Percentiles rank a stretch among this genome's conserved stretches.
These are phyloP conservation scores for Microtus richardsoni DNA, from an alignment of 2,113 vertebrate genomes.

Conservation along the genomic window DNA sequence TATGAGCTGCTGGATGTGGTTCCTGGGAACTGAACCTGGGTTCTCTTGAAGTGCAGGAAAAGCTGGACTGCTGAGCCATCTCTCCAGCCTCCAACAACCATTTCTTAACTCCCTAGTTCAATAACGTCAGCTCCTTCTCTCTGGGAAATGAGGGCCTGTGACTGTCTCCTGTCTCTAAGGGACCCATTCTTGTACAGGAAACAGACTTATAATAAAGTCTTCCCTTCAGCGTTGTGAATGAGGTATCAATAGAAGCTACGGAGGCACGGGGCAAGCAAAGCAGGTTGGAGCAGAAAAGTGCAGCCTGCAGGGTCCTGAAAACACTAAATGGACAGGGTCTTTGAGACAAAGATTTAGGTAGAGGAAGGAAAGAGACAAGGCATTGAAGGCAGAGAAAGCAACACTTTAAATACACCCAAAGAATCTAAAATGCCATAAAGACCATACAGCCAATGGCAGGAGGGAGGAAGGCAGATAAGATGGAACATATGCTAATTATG, in stretches of 20 bases:
- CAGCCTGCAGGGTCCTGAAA: not conserved
- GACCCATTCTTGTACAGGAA: not conserved
- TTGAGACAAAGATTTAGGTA: not conserved
- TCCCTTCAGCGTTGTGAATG: not conserved
- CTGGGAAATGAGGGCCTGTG: not conserved
- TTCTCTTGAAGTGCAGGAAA: not conserved
- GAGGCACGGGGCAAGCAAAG: not conserved
- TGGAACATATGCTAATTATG: not conserved
- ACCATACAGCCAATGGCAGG: not conserved
- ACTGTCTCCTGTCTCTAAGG: not conserved
- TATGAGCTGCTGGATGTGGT: not conserved
- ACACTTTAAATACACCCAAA: not conserved
- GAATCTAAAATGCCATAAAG: slow-evolving; percentile 25
- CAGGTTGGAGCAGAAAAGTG: not conserved
- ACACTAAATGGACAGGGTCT: not conserved
- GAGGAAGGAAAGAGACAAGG: not conserved
- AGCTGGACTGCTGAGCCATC: not conserved
- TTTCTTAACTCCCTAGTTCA: not conserved
- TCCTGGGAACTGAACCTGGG: not conserved
- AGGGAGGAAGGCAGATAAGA: not conserved
- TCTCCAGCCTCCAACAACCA: not conserved
- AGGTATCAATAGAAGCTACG: not conserved
- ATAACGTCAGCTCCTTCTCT: not conserved
- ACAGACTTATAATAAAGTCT: not conserved
- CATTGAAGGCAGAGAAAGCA: not conserved